A percentile compares a stretch with the other conserved stretches of the same genome.
These are phyloP conservation scores for Sebastes ruberrimus DNA, from an alignment of 2,797 vertebrate species.

Conservation along the genomic window DNA sequence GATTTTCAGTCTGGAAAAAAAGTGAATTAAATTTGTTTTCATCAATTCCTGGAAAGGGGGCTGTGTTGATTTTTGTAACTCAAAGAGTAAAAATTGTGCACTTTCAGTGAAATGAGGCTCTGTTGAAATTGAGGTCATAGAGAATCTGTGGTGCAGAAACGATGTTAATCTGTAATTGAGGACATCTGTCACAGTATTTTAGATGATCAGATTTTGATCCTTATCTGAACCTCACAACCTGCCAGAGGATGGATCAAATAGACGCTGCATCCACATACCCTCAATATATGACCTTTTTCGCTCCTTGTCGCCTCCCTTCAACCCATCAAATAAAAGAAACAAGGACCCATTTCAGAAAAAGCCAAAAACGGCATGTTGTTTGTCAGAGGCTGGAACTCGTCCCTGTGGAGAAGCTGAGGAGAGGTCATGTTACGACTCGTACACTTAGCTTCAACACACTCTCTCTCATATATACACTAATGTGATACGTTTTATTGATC, in stretches of 20 bases:
- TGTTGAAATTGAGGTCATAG: conserved; percentile 43
- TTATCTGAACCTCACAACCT: conserved; percentile 20
- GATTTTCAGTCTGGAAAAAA: not conserved
- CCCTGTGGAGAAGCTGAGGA: not conserved
- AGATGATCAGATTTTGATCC: conserved; percentile 51
- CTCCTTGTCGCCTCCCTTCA: not conserved
- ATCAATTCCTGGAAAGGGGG: conserved; percentile 15
- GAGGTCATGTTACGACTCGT: not conserved
- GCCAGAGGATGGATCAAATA: conserved; percentile 5
- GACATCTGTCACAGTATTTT: conserved; percentile 51
- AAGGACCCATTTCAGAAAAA: not conserved
- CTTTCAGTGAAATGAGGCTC: conserved; percentile 13
- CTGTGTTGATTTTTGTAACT: not conserved
- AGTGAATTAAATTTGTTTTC: not conserved
- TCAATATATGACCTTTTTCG: not conserved
- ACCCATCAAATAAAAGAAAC: not conserved
- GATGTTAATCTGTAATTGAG: conserved; percentile 63
- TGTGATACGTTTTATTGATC: conserved; percentile 37
- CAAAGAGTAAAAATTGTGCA: not conserved
- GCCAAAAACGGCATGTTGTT: not conserved
- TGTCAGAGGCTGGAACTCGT: not conserved
- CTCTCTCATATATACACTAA: conserved; percentile 24
- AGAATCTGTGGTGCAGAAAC: conserved; percentile 48
- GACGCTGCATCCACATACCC: not conserved
- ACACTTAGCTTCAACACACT: not conserved